Percentiles rank a stretch among this genome's conserved stretches.
These are phyloP conservation scores for Xyliphius kryptos DNA, from an alignment of 2,113 vertebrate genomes.

Conservation along the genomic window DNA sequence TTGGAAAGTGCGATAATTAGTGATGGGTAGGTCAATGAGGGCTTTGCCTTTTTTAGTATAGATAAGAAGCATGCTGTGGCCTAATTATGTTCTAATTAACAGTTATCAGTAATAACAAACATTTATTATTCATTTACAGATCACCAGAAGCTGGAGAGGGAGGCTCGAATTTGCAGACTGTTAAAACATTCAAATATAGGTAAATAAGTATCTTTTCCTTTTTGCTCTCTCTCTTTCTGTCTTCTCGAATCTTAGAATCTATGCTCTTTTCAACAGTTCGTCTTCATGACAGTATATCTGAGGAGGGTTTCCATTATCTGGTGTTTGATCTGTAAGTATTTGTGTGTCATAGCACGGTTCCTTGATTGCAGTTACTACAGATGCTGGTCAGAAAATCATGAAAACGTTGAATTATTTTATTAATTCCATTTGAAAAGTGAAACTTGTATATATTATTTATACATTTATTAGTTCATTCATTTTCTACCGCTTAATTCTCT, in stretches of 20 bases:
- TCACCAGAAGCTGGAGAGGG: slow-evolving; percentile 72
- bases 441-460: too few species aligned
- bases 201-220: slow-evolving; percentile 38
- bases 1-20: too few species aligned
- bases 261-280: slow-evolving; percentile 9
- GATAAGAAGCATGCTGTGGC: too few species aligned
- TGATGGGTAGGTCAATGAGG: too few species aligned
- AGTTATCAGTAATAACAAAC: background rate
- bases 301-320: slow-evolving; percentile 65
- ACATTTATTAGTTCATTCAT: too few species aligned
- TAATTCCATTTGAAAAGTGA: too few species aligned
- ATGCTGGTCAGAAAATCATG: too few species aligned
- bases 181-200: slow-evolving; percentile 70
- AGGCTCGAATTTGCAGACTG: slow-evolving; percentile 70
- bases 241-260: background rate
- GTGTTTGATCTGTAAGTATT: slow-evolving; percentile 51
- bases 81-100: too few species aligned
- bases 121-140: slow-evolving; percentile 50
- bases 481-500: too few species aligned
- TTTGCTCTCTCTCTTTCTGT: background rate
- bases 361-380: too few species aligned
- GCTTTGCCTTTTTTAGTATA: too few species aligned
- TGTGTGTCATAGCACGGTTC: background rate
- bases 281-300: slow-evolving; percentile 32
- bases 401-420: too few species aligned